These are phyloP conservation scores for Hepsetus odoe DNA, from an alignment of 2,113 vertebrate genomes.

Conservation along the genomic window DNA sequence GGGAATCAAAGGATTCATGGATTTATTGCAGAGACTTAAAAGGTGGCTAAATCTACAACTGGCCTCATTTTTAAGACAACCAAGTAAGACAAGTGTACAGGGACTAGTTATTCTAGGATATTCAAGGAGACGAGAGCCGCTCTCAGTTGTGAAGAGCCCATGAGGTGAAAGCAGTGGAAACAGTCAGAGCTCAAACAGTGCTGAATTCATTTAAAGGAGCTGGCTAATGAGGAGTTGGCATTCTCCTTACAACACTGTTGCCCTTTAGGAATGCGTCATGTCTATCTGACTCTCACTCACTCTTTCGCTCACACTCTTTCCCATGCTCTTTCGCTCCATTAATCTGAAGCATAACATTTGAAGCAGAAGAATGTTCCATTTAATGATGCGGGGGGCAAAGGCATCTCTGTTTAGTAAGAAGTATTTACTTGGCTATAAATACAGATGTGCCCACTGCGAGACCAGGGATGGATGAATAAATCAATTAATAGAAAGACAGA, in stretches of 20 bases:
- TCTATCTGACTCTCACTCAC: constrained; percentile 41
- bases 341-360: constrained; percentile 61
- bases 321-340: constrained; percentile 59
- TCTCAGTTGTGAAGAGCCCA: not conserved
- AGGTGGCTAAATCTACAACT: not conserved
- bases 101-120: constrained; percentile 11
- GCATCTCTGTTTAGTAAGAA: constrained; percentile 55
- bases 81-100: not conserved
- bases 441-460: constrained; percentile 3
- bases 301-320: constrained; percentile 32
- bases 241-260: not conserved
- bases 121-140: not conserved
- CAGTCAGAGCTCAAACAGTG: not conserved
- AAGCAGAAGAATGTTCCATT: constrained; percentile 63
- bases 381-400: constrained; percentile 62
- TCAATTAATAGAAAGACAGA: constrained; percentile 1
- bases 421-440: constrained; percentile 34
- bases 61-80: not conserved
- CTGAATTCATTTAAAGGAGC: not conserved
- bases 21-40: not conserved
- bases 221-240: constrained; percentile 7
- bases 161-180: constrained; percentile 5
- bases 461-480: too few relatives aligned
- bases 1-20: not conserved
- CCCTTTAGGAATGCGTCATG: not conserved